phyloP scores from a whole-genome alignment of 2,888 invertebrate genomes.

The Chromoteleia sp. region DNA sequence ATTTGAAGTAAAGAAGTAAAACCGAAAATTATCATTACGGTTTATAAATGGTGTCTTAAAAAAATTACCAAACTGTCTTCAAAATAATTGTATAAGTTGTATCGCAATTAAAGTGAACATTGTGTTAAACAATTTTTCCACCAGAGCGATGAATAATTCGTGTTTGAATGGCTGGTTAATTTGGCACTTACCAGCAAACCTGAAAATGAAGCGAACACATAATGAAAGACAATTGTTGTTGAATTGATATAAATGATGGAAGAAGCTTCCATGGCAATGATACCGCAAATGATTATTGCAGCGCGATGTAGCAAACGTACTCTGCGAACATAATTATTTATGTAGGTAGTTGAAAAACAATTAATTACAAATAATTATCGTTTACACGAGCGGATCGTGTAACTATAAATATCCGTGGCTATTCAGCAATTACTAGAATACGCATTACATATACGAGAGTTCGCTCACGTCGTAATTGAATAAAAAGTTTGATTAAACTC shows the following conservation, averaged over 20 bases:
- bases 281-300: constrained; percentile 87
- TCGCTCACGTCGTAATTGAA: constrained; percentile 25
- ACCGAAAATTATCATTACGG: too few relatives aligned
- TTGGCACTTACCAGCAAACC: constrained; percentile 86
- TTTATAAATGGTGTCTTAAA: too few relatives aligned
- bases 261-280: constrained; percentile 87
- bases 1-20: too few relatives aligned
- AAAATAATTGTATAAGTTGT: too few relatives aligned
- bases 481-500: constrained; percentile 30
- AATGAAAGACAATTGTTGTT: constrained; percentile 86
- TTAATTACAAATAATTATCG: constrained; percentile 51
- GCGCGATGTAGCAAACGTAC: constrained; percentile 88
- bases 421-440: constrained; percentile 8
- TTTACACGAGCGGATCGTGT: constrained; percentile 14
- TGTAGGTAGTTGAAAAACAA: constrained; percentile 54
- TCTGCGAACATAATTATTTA: constrained; percentile 83
- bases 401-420: constrained; percentile 4
- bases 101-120: background rate
- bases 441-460: constrained; percentile 4
- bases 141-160: constrained; percentile 14
- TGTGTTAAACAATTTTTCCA: constrained; percentile 36
- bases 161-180: constrained; percentile 26
- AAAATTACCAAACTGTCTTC: too few relatives aligned
- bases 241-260: constrained; percentile 89
- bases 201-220: constrained; percentile 87